Percentiles rank a stretch among this genome's conserved stretches.
Evolutionary conservation across 2,797 vertebrate genomes (phyloP).

Genomic region (Coracias cyanogaster): DNA sequence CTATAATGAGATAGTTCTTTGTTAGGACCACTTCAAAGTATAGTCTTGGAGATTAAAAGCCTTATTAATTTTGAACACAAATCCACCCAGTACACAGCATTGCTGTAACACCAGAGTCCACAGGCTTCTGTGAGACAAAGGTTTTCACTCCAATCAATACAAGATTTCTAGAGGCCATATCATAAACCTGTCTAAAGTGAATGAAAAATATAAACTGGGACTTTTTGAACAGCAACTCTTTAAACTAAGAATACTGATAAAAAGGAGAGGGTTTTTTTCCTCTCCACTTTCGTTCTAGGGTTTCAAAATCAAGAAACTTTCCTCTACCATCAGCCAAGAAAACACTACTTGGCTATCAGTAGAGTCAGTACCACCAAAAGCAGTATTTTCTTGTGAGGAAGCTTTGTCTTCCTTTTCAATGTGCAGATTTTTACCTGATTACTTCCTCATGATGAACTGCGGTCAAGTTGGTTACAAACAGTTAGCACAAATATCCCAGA

Average conservation of each 20-base stretch:
- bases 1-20: not conserved
- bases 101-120: not conserved
- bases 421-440: slow-evolving; percentile 40
- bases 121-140: not conserved
- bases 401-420: slow-evolving; percentile 16
- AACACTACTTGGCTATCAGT: not conserved
- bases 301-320: not conserved
- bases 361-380: not conserved
- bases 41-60: not conserved
- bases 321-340: not conserved
- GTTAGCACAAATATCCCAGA: slow-evolving; percentile 14
- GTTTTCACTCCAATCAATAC: not conserved
- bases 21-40: not conserved
- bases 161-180: not conserved
- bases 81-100: not conserved
- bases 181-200: not conserved
- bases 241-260: not conserved
- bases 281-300: not conserved
- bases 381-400: not conserved
- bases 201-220: not conserved
- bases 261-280: not conserved
- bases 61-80: not conserved
- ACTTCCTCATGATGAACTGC: not conserved
- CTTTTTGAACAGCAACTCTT: not conserved
- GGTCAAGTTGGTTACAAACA: not conserved